phyloP scores from a whole-genome alignment of 2,888 invertebrate species.

The Lepas anatifera region DNA sequence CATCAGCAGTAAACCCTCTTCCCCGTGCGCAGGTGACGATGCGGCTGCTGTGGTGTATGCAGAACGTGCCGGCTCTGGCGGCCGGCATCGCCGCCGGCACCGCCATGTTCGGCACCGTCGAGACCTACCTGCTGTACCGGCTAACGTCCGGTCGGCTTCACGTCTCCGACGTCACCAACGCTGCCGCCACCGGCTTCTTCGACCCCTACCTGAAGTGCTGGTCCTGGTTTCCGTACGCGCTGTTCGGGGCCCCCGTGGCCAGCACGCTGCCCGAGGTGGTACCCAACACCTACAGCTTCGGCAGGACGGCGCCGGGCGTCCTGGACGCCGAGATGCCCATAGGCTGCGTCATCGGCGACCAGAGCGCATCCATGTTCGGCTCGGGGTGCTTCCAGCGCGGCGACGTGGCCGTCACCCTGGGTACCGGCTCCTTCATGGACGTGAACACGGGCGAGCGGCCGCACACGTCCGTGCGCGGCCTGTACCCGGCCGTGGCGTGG shows the following conservation, averaged over 20 bases:
- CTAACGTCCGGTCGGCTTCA: constrained; percentile 43
- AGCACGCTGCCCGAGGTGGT: constrained; percentile 66
- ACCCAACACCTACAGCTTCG: constrained; percentile 63
- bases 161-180: constrained; percentile 79
- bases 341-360: constrained; percentile 62
- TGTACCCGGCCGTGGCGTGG: constrained; percentile 57
- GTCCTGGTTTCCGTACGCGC: constrained; percentile 55
- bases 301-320: constrained; percentile 47
- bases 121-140: constrained; percentile 67
- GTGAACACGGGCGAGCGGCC: constrained; percentile 63
- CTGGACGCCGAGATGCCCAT: constrained; percentile 71
- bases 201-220: constrained; percentile 84
- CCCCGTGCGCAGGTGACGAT: constrained; percentile 22
- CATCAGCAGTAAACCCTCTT: too few species aligned
- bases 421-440: constrained; percentile 81
- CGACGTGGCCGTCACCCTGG: constrained; percentile 76
- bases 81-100: constrained; percentile 47
- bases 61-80: constrained; percentile 55
- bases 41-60: constrained; percentile 56
- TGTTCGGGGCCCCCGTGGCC: constrained; percentile 56
- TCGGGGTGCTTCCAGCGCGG: constrained; percentile 64
- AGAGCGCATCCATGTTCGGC: constrained; percentile 80
- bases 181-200: constrained; percentile 81
- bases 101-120: constrained; percentile 74
- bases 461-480: constrained; percentile 64